Percentiles rank a stretch among this genome's conserved stretches.
These are phyloP conservation scores for Aporophyla nigra DNA, from an alignment of 2,888 invertebrate genomes.

Conservation along the genomic window DNA sequence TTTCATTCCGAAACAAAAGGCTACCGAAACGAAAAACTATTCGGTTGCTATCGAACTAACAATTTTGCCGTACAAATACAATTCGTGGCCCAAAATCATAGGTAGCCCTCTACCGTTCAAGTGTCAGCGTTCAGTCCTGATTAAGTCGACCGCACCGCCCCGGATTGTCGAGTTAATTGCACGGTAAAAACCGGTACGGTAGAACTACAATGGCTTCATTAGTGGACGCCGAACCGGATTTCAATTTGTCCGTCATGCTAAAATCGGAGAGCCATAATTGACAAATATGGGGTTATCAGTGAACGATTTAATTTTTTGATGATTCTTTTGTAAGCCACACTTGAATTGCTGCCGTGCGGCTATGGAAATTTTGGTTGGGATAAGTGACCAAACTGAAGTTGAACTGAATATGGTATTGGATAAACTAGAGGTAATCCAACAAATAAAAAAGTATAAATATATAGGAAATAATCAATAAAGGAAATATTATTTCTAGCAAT, in stretches of 20 bases:
- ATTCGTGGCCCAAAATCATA: slow-evolving; percentile 61
- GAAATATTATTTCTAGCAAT: not conserved
- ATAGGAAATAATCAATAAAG: too few species aligned
- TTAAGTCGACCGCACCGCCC: slow-evolving; percentile 78
- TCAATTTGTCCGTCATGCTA: slow-evolving; percentile 75
- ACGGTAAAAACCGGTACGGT: slow-evolving; percentile 77
- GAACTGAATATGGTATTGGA: not conserved
- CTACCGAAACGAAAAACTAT: slow-evolving; percentile 26
- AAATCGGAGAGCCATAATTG: slow-evolving; percentile 75
- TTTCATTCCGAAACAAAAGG: slow-evolving; percentile 25
- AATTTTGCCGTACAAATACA: slow-evolving; percentile 55
- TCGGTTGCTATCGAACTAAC: slow-evolving; percentile 31
- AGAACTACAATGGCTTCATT: slow-evolving; percentile 81
- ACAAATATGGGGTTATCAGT: slow-evolving; percentile 69
- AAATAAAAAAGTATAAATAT: too few species aligned
- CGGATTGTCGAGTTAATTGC: slow-evolving; percentile 82
- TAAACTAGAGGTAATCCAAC: not conserved
- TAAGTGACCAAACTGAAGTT: slow-evolving; percentile 4
- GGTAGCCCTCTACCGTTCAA: slow-evolving; percentile 64
- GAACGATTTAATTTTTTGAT: slow-evolving; percentile 39
- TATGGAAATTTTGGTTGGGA: not conserved
- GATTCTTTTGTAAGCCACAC: slow-evolving; percentile 4
- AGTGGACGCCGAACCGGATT: slow-evolving; percentile 74
- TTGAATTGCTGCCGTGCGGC: not conserved
- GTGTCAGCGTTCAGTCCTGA: slow-evolving; percentile 72